Percentiles rank a stretch among this genome's conserved stretches.
phyloP scores from a whole-genome alignment of 2,113 vertebrate genomes.

The Vireo altiloquus region DNA sequence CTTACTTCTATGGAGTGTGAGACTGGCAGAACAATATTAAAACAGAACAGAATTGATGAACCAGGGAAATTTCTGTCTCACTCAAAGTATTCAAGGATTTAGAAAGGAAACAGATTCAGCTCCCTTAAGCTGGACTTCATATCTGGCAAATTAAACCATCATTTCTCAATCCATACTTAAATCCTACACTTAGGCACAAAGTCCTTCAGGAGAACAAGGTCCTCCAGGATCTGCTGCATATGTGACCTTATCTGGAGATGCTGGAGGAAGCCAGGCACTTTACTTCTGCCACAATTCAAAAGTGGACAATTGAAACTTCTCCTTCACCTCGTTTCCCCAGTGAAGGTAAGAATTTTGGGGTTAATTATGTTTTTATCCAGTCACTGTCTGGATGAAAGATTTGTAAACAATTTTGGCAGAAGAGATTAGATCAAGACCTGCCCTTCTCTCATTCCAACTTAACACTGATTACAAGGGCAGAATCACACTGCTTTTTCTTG shows the following conservation, averaged over 20 bases:
- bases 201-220: background rate
- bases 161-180: background rate
- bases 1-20: background rate
- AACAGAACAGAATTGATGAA: background rate
- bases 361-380: background rate
- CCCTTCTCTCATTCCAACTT: background rate
- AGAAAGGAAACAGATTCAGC: background rate
- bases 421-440: background rate
- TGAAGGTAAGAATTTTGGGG: background rate
- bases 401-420: background rate
- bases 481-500: background rate
- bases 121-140: background rate
- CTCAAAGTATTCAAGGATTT: background rate
- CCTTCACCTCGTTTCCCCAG: background rate
- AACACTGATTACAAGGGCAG: background rate
- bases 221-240: background rate
- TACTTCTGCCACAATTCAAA: background rate
- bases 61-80: background rate
- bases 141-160: background rate
- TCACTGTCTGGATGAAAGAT: background rate
- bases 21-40: background rate
- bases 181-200: background rate
- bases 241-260: background rate
- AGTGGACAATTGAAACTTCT: background rate
- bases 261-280: background rate